Conservation (phyloP, 2,797 vertebrate species). For the Synanceia verrucosa region DNA sequence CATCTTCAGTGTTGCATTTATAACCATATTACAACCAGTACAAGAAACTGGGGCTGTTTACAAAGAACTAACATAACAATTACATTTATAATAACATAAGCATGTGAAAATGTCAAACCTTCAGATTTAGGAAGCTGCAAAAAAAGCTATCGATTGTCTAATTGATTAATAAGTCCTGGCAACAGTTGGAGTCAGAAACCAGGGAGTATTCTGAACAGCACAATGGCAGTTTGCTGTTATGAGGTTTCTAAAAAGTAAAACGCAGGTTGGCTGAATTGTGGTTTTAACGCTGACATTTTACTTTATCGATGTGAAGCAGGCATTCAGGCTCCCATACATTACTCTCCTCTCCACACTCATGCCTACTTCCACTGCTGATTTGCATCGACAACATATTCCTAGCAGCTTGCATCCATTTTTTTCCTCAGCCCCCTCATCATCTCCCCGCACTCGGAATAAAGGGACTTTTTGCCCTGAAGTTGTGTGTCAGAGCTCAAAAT, state of each 20-base stretch:
- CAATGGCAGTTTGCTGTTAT: not conserved
- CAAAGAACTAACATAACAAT: too few relatives aligned
- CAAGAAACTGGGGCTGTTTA: not conserved
- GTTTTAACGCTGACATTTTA: constrained; percentile 33
- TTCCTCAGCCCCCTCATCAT: constrained; percentile 15
- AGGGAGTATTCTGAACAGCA: not conserved
- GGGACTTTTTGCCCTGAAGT: constrained; percentile 55
- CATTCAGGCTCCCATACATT: constrained; percentile 36
- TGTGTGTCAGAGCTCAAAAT: constrained; percentile 69
- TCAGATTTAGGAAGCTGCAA: not conserved
- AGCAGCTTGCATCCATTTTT: constrained; percentile 35
- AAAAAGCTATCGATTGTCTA: not conserved
- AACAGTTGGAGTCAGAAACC: not conserved
- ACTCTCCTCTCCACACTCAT: constrained; percentile 19
- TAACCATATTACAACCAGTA: not conserved
- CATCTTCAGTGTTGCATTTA: not conserved
- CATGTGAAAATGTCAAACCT: not conserved
- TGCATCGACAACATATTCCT: constrained; percentile 46
- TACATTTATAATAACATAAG: not conserved
- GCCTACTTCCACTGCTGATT: constrained; percentile 39
- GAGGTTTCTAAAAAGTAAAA: not conserved
- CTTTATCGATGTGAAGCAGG: constrained; percentile 49
- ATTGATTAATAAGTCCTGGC: not conserved
- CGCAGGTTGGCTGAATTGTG: constrained; percentile 4
- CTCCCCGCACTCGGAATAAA: constrained; percentile 14